Evolutionary conservation across 2,888 invertebrate genomes (phyloP), one percentile per base, ranked within the genome.

Genomic region (Acronicta leporina): DNA sequence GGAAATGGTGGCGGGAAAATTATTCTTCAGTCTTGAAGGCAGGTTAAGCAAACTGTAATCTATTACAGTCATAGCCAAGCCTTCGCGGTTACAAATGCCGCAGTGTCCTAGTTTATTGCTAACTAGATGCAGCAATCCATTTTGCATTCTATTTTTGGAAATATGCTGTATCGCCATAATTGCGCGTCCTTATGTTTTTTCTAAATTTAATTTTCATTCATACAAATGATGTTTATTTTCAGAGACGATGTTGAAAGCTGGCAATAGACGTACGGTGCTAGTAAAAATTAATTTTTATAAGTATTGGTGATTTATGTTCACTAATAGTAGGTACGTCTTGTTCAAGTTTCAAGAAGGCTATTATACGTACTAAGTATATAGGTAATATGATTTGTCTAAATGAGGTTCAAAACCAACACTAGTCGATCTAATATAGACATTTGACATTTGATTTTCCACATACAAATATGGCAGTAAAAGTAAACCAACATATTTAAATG

Each of bases 41-140:
- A 84, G 87, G 87, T 85, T 87, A 89, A 85, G 85, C 76, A 89
- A 89, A 89, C 88, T 79, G 83, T 80, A 82, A 83, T 80, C 80
- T 81, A 87, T 87, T 86, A 87, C 80, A 80, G 80, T 75, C 75
- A 75, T 72, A 76, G 66, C 75, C 74, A 68, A 80, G 79, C 79
- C 79, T 86, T 85, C 87, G 84, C 85, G 82, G 81, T 79, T 77
- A 79, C 74, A 73, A 85, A 81, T 80, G 76, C 84, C 82, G 87
- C 88, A 87, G 86, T 87, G 87, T 68, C 83, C 86, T 80, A 87
- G 79, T 87, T 88, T 81, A 68, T 75, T 67, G 66, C 76, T 75
- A 73, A 80, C 75, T 68, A 84, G 83, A 84, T 85, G 84, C 83
- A 70, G 72, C 68, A 80, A 81, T 81, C 77, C 81, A 70, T 77